Evolutionary conservation across 2,113 vertebrate genomes (phyloP), one percentile per base, ranked within the genome.

Genomic region (Porphyrio hochstetteri): DNA sequence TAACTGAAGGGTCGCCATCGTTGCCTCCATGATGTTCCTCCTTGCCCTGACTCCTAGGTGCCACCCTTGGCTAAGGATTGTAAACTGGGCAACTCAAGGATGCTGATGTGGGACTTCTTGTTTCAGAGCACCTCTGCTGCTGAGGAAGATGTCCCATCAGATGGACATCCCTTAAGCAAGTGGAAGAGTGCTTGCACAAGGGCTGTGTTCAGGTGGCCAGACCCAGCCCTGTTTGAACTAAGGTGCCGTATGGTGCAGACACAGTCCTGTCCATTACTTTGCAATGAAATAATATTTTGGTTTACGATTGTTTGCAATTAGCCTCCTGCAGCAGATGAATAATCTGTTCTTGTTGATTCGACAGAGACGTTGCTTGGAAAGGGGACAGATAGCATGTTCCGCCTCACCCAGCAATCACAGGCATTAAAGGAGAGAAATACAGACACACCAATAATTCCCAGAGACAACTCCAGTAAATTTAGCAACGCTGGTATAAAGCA

Each of bases 291-390:
- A 23, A 93, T 85, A 67, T 69, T 76, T 83, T 82, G 81, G 36
- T 93, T 82, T 64, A 84, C 2, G 38, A 80, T 80, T 92, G 92
- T 84, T 79, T 88, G 96, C 95, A 92, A 76, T 92, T 79, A 92
- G 82, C 82, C 55, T 86, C 87, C 91, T 56, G 84, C 87, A 79
- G 95, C 95, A 95, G 97, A 92, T 95, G 95, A 94, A 95, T 90
- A 83, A 90, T 95, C 92, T 56, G 91, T 90, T 91, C 93, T 50
- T 90, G 87, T 95, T 95, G 93, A 86, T 61, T 93, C 6, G 92
- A 93, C 91, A 93, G 93, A 94, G 78, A 71, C 7, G 10, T 67
- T 14, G 53, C 56, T 91, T 93, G 96, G 95, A 93, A 65, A 78
- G 65, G 64, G 86, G 92, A 95, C 93, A 95, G 88, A 35, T 56